Evolutionary conservation across 92 coral and sea anemone species (phyloP), one percentile per base, ranked within the genome.

Genomic region (Zoanthus gigantus): DNA sequence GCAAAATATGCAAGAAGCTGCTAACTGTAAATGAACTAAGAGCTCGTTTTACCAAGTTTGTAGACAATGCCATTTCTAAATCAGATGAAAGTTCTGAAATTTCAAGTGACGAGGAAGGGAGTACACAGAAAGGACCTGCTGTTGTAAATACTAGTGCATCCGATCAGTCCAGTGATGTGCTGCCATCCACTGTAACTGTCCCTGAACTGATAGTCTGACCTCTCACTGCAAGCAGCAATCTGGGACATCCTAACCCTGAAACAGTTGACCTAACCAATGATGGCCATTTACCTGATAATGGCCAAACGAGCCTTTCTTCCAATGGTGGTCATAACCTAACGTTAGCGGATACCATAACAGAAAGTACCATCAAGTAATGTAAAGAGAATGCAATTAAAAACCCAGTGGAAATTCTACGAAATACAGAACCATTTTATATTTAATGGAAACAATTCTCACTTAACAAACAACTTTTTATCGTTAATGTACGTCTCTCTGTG

Each of bases 21-120:
- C 42, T 84, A 30, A 83, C 88, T 34, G 82, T 84, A 29, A 84
- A 71, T 73, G 88, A 73, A 54, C 81, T 84, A 42, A 84, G 88
- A 84, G 66, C 58, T 48, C 88, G 73, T 32, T 73, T 85, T 69
- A 76, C 82, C 1, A 85, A 68, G 53, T 80, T 72, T 80, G 85
- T 30, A 80, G 65, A 80, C 71, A 60, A 23, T 80, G 66, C 72
- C 72, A 66, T 66, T 66, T 66, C 72, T 66, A 66, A 66, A 31
- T 23, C 72, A 66, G 72, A 66, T 63, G 72, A 66, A 66, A 14
- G 72, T n/a, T 66, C 72, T 66, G 72, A 66, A n/a, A 66, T 66
- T 31, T 66, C 72, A 18, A 66, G 34, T 66, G 72, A 66, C 72
- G 72, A 66, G 72, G 37, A 66, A 66, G 72, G 72, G 34, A 66